Conservation (phyloP, 2,888 invertebrate genomes). For the Pterostichus niger region DNA sequence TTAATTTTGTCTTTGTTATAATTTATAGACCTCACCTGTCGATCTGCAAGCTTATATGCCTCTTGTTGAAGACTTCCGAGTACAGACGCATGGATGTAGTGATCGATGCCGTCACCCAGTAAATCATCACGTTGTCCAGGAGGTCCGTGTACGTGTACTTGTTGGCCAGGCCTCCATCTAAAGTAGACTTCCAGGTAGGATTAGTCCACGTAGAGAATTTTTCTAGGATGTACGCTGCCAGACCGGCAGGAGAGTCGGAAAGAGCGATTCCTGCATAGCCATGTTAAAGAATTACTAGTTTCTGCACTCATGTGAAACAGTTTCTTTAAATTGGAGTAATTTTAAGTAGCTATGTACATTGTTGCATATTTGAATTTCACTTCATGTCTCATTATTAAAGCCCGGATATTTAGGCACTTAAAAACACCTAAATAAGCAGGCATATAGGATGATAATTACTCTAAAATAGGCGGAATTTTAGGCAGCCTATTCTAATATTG, state of each 20-base stretch:
- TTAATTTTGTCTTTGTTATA: too few relatives aligned
- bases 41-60: slow-evolving; percentile 70
- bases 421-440: too few relatives aligned
- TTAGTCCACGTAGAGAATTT: slow-evolving; percentile 89
- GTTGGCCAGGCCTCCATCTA: slow-evolving; percentile 83
- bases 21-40: slow-evolving; percentile 36
- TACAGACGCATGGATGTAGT: slow-evolving; percentile 86
- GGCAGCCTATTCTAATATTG: too few relatives aligned
- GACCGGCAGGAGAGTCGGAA: slow-evolving; percentile 67
- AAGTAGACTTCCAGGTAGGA: slow-evolving; percentile 74
- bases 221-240: slow-evolving; percentile 92
- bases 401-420: too few relatives aligned
- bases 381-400: too few relatives aligned
- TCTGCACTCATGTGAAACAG: too few relatives aligned
- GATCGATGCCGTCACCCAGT: slow-evolving; percentile 86
- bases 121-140: slow-evolving; percentile 88
- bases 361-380: too few relatives aligned
- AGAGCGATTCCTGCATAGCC: slow-evolving; percentile 43
- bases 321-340: too few relatives aligned
- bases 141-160: slow-evolving; percentile 84
- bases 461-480: too few relatives aligned
- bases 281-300: not conserved
- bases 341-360: too few relatives aligned
- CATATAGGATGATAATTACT: too few relatives aligned
- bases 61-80: slow-evolving; percentile 79